These are phyloP conservation scores for Empidonax traillii DNA, from an alignment of 2,113 vertebrate species.

Conservation along the genomic window DNA sequence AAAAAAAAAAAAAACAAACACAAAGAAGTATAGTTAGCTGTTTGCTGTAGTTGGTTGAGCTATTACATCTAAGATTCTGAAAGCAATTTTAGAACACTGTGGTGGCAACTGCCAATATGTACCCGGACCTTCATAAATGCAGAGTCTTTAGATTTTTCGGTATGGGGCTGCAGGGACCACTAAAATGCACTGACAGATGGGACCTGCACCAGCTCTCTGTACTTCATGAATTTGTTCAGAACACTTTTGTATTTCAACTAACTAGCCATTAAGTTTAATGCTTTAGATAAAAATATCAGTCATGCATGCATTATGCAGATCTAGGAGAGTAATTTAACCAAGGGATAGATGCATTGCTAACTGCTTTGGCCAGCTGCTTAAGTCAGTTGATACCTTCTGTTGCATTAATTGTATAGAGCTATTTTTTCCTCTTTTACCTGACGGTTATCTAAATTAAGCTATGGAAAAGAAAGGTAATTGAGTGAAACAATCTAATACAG, in stretches of 20 bases:
- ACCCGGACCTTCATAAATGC: background rate
- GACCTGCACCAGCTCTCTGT: conserved; percentile 1
- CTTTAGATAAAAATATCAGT: conserved; percentile 15
- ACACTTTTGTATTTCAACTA: conserved; percentile 18
- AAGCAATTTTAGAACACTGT: background rate
- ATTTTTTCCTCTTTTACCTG: conserved; percentile 76
- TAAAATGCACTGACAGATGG: conserved; percentile 29
- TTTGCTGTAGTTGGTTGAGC: background rate
- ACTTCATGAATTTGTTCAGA: conserved; percentile 32
- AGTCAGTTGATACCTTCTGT: conserved; percentile 75
- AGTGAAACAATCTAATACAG: conserved; percentile 76
- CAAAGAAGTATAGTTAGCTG: conserved; percentile 47
- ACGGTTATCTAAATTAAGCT: conserved; percentile 73
- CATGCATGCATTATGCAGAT: conserved; percentile 4
- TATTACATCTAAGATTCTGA: background rate
- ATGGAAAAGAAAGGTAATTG: conserved; percentile 79
- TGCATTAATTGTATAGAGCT: conserved; percentile 80
- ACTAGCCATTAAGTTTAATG: conserved; percentile 37
- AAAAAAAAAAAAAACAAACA: conserved; percentile 52
- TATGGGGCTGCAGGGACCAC: background rate
- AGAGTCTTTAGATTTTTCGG: background rate
- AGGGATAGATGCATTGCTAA: conserved; percentile 50
- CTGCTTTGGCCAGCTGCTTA: conserved; percentile 70
- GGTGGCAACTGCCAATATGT: background rate
- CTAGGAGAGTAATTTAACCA: conserved; percentile 10